These are phyloP conservation scores for Nanorana parkeri DNA, from an alignment of 2,113 vertebrate genomes.

Conservation along the genomic window DNA sequence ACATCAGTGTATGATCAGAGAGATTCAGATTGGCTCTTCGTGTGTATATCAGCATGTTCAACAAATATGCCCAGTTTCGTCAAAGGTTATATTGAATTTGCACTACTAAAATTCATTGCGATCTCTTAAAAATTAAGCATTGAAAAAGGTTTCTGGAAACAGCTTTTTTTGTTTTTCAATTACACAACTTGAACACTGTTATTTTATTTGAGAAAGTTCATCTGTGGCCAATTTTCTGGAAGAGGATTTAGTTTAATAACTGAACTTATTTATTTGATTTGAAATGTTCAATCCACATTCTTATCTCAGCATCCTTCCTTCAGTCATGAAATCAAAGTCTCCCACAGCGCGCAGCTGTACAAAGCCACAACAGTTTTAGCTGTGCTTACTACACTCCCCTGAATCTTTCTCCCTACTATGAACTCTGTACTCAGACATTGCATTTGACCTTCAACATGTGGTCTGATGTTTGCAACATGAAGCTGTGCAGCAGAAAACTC, in stretches of 20 bases:
- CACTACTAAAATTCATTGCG: no score
- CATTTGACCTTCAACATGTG: constrained; percentile 6
- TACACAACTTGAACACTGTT: no score
- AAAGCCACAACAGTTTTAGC: constrained; percentile 18
- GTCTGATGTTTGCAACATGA: constrained; percentile 17
- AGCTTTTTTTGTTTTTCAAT: no score
- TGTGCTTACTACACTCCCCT: constrained; percentile 26
- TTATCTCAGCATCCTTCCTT: not conserved
- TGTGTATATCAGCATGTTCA: no score
- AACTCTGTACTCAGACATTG: constrained; percentile 8
- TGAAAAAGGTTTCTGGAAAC: no score
- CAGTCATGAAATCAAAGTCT: constrained; percentile 7
- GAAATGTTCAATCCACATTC: constrained; percentile 9
- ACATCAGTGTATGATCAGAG: no score
- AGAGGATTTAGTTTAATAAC: constrained; percentile 1
- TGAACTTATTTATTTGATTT: constrained; percentile 42
- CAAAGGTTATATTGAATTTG: no score
- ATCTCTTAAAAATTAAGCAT: no score
- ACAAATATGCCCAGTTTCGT: no score
- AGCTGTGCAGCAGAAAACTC: not conserved
- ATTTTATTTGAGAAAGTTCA: no score
- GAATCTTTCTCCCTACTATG: not conserved
- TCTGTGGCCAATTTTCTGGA: not conserved
- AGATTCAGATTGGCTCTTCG: no score
- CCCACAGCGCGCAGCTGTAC: constrained; percentile 42